Evolutionary conservation across 1,140 invertebrate species (phyloP), one percentile per base, ranked within the genome.

Genomic region (Lithobius niger): DNA sequence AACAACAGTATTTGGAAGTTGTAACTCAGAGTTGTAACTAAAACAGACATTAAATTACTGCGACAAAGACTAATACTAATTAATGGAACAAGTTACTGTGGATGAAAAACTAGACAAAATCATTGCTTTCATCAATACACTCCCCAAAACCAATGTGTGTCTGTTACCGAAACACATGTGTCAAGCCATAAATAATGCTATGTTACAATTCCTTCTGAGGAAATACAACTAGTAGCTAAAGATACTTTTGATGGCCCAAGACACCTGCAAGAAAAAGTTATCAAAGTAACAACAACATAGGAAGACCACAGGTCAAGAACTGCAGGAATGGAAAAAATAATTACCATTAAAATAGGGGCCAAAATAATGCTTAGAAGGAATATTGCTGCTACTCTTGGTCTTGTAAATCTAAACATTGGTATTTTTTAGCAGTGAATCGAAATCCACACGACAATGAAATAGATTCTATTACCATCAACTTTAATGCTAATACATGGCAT

Each of bases 341-440:
- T 55, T 25, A n/a, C 18, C 13, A 45, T 55, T 6, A 55, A 55
- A 48, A 26, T 15, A 50, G 44, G 53, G 18, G 24, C 3, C 6
- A 18, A 26, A 48, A 22, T 55, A 4, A 55, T 55, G 44, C 25
- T 54, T 21, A 48, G 10, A 27, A 54, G 42, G 19, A 55, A 55
- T 27, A 44, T 45, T 21, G 26, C n/a, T 18, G 26, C 52, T 3
- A 44, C 10, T 24, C 15, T 21, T 22, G 42, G 42, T 10, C 26
- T 45, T 6, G 31, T 48, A n/a, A 55, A 55, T 48, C 44, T 43
- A 43, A 19, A n/a, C 13, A 52, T 55, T 3, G 53, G 43, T 6
- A 21, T 21, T 25, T n/a, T 55, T 4, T 3, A 22, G 10, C 4
- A 24, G 18, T 51, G 16, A n/a, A 27, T 15, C 19, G 3, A 21